phyloP scores from a whole-genome alignment of 2,797 vertebrate genomes.

The Siniperca scherzeri region DNA sequence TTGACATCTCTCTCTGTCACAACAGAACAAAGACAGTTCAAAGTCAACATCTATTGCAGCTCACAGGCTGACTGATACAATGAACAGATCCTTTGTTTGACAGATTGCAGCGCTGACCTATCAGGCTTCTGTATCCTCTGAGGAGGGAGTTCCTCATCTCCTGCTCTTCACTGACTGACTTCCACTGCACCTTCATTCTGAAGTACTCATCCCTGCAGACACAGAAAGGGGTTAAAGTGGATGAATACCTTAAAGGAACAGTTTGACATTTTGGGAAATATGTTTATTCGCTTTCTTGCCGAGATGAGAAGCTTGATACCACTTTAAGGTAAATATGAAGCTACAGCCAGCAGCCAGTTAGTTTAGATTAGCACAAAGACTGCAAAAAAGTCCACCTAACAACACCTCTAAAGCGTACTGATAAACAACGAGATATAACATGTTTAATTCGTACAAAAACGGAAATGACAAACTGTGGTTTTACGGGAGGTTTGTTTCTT shows the following conservation, averaged over 20 bases:
- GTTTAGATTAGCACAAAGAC: background rate
- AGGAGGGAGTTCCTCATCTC: constrained; percentile 93
- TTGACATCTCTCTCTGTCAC: constrained; percentile 92
- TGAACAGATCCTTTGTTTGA: constrained; percentile 7
- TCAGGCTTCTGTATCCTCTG: constrained; percentile 91
- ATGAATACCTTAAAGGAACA: background rate
- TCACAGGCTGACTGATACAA: constrained; percentile 12
- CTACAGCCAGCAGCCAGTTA: background rate
- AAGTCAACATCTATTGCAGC: background rate
- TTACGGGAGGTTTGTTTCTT: background rate
- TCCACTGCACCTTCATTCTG: constrained; percentile 97
- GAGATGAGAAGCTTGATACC: background rate
- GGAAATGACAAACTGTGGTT: background rate
- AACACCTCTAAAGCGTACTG: background rate
- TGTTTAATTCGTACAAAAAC: background rate
- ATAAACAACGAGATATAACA: background rate
- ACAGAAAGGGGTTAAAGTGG: background rate
- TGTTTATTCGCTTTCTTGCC: background rate
- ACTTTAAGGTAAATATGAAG: background rate
- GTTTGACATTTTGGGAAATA: background rate
- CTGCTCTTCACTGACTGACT: constrained; percentile 93
- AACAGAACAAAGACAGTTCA: constrained; percentile 53
- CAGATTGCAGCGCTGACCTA: constrained; percentile 83
- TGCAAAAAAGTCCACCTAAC: background rate
- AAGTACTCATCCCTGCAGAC: constrained; percentile 91